phyloP scores from a whole-genome alignment of 2,797 vertebrate genomes.

The Ctenopoma kingsleyae region DNA sequence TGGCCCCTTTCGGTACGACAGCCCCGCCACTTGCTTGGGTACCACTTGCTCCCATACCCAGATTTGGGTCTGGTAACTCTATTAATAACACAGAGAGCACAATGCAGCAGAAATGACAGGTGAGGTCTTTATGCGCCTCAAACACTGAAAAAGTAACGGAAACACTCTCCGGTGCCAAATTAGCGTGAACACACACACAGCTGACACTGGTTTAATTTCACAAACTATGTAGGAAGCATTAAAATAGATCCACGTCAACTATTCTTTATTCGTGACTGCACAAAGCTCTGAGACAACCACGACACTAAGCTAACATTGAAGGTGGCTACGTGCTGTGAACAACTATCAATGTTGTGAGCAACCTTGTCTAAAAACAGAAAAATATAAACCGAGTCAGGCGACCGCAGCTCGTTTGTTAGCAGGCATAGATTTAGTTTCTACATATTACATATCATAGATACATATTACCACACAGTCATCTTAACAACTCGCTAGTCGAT shows the following conservation, averaged over 20 bases:
- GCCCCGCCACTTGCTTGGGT: constrained; percentile 82
- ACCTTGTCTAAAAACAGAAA: not conserved
- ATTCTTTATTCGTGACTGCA: not conserved
- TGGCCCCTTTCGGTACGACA: constrained; percentile 86
- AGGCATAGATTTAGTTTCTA: not conserved
- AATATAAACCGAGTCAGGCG: not conserved
- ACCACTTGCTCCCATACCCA: constrained; percentile 87
- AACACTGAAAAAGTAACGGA: constrained; percentile 33
- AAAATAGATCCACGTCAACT: not conserved
- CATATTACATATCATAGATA: too few species aligned
- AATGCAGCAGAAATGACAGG: constrained; percentile 45
- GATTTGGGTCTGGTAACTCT: constrained; percentile 92
- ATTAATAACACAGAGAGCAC: constrained; percentile 65
- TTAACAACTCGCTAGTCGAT: not conserved
- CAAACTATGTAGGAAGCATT: not conserved
- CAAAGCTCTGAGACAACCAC: not conserved
- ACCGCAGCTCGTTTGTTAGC: not conserved
- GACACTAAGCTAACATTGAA: not conserved
- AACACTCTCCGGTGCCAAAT: not conserved
- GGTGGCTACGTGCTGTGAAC: constrained; percentile 8
- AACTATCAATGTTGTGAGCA: not conserved
- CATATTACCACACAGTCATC: not conserved
- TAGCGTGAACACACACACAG: not conserved
- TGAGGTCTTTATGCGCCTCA: constrained; percentile 37
- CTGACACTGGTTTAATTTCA: not conserved